Conservation (phyloP, 2,113 vertebrate species). For the Mormoops blainvillei region DNA sequence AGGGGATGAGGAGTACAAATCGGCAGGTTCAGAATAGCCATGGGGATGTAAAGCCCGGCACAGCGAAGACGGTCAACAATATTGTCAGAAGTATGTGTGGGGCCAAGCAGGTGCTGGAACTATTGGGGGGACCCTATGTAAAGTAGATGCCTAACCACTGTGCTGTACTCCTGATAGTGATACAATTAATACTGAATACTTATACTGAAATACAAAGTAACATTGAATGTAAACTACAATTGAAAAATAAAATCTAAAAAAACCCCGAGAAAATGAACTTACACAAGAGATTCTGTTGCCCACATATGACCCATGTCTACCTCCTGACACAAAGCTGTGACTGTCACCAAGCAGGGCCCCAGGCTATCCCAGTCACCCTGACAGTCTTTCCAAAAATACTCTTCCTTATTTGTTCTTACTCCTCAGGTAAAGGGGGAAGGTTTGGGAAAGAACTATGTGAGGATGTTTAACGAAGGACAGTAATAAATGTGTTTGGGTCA, state of each 20-base stretch:
- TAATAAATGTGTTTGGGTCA: background rate
- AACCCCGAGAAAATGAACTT: conserved; percentile 19
- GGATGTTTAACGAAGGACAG: background rate
- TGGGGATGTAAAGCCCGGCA: background rate
- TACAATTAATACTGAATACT: no score
- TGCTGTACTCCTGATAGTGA: background rate
- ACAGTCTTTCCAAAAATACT: background rate
- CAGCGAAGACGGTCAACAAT: background rate
- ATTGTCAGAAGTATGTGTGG: background rate
- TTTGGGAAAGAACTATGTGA: background rate
- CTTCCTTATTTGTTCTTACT: background rate
- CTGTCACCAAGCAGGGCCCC: background rate
- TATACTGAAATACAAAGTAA: background rate
- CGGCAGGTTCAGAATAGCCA: background rate
- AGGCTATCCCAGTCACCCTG: background rate
- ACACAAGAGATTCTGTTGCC: background rate
- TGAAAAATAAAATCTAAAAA: background rate
- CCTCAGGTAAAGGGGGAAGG: background rate
- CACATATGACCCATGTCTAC: background rate
- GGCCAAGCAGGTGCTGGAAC: background rate
- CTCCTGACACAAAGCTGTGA: background rate
- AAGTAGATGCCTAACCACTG: background rate
- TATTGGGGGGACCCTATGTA: background rate
- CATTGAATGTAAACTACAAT: background rate
- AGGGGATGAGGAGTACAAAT: background rate